Conservation (phyloP, 2,113 vertebrate genomes). For the Ardeotis arabs region DNA sequence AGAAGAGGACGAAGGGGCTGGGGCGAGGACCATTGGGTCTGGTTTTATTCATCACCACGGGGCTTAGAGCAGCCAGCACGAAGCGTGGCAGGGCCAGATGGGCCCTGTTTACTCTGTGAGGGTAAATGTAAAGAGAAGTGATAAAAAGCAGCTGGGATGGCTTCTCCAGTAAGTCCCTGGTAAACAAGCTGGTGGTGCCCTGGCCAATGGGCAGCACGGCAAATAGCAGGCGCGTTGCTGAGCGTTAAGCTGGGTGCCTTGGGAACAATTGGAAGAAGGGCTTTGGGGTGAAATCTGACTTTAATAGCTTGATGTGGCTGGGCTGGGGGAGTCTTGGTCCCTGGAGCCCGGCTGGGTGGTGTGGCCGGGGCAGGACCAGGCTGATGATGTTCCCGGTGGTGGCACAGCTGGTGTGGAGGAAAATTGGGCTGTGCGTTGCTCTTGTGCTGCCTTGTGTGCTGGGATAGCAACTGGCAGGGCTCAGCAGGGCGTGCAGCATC, state of each 20-base stretch:
- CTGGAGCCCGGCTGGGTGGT: rapidly evolving
- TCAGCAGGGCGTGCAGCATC: neutral
- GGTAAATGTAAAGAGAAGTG: constrained; percentile 42
- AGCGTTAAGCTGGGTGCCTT: neutral
- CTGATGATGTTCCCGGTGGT: neutral
- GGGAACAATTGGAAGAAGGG: constrained; percentile 29
- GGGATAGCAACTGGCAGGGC: neutral
- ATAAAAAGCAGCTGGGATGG: constrained; percentile 6
- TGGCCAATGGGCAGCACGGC: rapidly evolving
- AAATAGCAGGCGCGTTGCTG: constrained; percentile 12
- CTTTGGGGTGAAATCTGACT: neutral
- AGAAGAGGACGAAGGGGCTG: neutral
- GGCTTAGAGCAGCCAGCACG: constrained; percentile 31
- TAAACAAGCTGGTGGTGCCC: constrained; percentile 25
- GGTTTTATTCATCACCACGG: constrained; percentile 56
- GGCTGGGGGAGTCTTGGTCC: neutral
- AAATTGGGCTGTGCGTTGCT: neutral
- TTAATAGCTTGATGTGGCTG: neutral
- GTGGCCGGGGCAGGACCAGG: neutral
- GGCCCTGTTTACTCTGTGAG: constrained; percentile 62
- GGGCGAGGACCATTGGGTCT: neutral
- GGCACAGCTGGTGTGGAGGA: neutral
- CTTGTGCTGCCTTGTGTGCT: neutral
- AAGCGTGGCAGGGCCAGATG: constrained; percentile 59
- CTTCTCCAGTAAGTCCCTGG: constrained; percentile 30